Conservation (phyloP, 2,888 invertebrate genomes). For the Callosobruchus maculatus region DNA sequence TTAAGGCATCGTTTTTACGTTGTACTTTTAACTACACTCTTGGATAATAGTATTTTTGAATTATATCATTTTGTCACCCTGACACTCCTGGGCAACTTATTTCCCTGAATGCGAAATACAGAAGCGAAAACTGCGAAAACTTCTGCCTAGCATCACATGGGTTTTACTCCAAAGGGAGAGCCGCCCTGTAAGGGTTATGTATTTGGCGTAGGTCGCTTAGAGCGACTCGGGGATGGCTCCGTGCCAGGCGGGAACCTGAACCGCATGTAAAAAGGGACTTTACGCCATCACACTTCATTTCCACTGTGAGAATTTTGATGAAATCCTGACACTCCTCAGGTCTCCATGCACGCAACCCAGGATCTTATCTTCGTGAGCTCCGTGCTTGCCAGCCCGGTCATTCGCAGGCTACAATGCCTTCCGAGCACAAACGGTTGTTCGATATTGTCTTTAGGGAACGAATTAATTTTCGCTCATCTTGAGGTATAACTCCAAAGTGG, state of each 20-base stretch:
- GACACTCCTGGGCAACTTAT: no score
- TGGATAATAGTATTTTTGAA: no score
- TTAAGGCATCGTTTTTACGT: no score
- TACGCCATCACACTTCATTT: neutral
- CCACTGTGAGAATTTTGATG: neutral
- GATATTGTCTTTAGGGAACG: neutral
- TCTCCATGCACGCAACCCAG: neutral
- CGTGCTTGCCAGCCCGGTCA: neutral
- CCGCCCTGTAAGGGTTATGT: neutral
- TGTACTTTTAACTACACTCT: no score
- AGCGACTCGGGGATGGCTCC: neutral
- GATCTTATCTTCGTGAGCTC: neutral
- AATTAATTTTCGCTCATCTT: neutral
- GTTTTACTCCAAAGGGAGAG: neutral
- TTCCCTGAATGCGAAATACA: no score
- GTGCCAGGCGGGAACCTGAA: neutral
- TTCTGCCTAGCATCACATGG: no score
- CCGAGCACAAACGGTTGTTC: neutral
- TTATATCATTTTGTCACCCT: no score
- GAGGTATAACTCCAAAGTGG: neutral
- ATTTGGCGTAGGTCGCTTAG: neutral
- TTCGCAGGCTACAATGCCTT: neutral
- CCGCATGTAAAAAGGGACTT: neutral
- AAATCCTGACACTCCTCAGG: neutral
- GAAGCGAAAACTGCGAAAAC: no score